These are phyloP conservation scores for Loris lydekkerianus DNA, from an alignment of 2,797 vertebrate species.

Conservation along the genomic window DNA sequence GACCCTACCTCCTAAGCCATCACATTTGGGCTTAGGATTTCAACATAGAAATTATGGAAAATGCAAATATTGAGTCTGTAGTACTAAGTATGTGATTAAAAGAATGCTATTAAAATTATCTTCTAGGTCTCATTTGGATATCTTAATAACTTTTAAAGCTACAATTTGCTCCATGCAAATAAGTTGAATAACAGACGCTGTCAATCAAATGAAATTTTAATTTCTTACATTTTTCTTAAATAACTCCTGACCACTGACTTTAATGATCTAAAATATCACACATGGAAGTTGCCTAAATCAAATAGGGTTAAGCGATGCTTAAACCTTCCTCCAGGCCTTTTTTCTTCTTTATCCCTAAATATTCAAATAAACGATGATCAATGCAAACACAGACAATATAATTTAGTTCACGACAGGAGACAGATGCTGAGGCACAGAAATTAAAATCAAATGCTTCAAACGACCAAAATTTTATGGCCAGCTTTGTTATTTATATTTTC, in stretches of 20 bases:
- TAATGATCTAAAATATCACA: slow-evolving; percentile 65
- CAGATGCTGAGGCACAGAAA: slow-evolving; percentile 78
- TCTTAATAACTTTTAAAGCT: slow-evolving; percentile 78
- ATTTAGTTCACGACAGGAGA: slow-evolving; percentile 75
- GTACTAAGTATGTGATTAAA: slow-evolving; percentile 58
- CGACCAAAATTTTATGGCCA: slow-evolving; percentile 72
- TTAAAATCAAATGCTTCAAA: slow-evolving; percentile 74
- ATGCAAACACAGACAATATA: slow-evolving; percentile 68
- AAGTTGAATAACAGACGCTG: slow-evolving; percentile 78
- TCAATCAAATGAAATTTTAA: slow-evolving; percentile 75
- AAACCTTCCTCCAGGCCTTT: slow-evolving; percentile 71
- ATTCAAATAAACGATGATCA: slow-evolving; percentile 47
- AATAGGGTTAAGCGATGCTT: slow-evolving; percentile 75
- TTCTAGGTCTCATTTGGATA: slow-evolving; percentile 75
- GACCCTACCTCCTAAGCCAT: no score
- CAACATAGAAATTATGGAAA: not conserved
- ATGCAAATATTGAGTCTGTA: not conserved
- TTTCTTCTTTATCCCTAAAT: slow-evolving; percentile 73
- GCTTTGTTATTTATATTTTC: slow-evolving; percentile 78
- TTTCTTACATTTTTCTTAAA: slow-evolving; percentile 68
- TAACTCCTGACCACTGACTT: slow-evolving; percentile 48
- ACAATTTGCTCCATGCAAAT: slow-evolving; percentile 73
- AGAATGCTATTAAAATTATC: slow-evolving; percentile 78
- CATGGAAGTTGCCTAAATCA: not conserved
- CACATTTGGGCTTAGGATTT: not conserved